phyloP scores from a whole-genome alignment of 2,888 invertebrate species.

The Gerosis bhagava region DNA sequence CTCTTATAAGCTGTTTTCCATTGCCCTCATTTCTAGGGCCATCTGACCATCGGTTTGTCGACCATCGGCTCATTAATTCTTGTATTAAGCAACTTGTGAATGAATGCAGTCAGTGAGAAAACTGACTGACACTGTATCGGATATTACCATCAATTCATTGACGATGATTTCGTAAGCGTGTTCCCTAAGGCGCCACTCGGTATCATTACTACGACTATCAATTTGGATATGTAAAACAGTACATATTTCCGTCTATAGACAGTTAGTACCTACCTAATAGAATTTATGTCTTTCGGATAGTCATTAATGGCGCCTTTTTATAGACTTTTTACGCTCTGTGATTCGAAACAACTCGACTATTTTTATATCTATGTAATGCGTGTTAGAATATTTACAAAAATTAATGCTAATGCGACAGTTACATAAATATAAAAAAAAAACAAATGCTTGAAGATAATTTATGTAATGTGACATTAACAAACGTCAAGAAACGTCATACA shows the following conservation, averaged over 20 bases:
- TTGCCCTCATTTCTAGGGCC: constrained; percentile 10
- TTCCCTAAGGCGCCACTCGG: constrained; percentile 23
- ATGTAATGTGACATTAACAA: too few relatives aligned
- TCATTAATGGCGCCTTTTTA: background rate
- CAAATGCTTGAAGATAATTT: too few relatives aligned
- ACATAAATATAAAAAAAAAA: too few relatives aligned
- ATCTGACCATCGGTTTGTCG: constrained; percentile 8
- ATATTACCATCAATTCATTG: constrained; percentile 22
- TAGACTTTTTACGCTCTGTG: too few relatives aligned
- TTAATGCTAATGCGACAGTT: too few relatives aligned
- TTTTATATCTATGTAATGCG: too few relatives aligned
- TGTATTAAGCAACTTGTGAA: constrained; percentile 20
- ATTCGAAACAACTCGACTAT: too few relatives aligned
- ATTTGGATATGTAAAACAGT: constrained; percentile 17
- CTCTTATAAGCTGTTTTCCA: constrained; percentile 2
- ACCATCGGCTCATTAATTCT: constrained; percentile 4
- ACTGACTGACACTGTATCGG: constrained; percentile 5
- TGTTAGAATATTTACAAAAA: too few relatives aligned
- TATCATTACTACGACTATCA: constrained; percentile 14
- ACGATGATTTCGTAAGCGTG: constrained; percentile 17
- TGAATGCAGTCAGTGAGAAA: constrained; percentile 12
- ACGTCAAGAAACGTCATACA: too few relatives aligned
- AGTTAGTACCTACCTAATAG: constrained; percentile 3
- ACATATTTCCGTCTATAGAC: constrained; percentile 2
- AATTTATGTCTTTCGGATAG: background rate